A percentile compares a stretch with the other conserved stretches of the same genome.
These are phyloP conservation scores for Tragelaphus strepsiceros DNA, from an alignment of 2,113 vertebrate genomes.

Conservation along the genomic window DNA sequence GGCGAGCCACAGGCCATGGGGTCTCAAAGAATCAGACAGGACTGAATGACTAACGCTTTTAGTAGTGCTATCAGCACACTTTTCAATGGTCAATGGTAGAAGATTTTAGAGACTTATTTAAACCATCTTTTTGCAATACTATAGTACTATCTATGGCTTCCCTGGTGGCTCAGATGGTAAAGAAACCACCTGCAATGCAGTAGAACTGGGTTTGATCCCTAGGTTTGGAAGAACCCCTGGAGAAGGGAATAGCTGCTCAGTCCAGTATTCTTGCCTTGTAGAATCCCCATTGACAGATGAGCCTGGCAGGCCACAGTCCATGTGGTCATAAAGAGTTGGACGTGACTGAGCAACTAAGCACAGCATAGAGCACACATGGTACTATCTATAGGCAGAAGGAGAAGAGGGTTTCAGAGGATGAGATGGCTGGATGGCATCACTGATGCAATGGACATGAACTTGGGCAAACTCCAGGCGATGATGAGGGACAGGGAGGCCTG, in stretches of 20 bases:
- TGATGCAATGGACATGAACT: neutral
- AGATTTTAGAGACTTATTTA: conserved; percentile 35
- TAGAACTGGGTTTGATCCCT: neutral
- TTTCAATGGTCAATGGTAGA: neutral
- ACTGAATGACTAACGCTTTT: neutral
- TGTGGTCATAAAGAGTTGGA: neutral
- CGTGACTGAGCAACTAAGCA: neutral
- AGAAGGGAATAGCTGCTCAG: neutral
- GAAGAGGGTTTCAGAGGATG: neutral
- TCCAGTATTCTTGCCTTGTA: neutral
- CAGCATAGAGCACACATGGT: neutral
- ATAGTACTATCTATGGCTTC: neutral
- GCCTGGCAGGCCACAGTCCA: neutral
- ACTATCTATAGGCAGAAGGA: neutral
- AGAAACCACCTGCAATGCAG: neutral
- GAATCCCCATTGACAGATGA: neutral
- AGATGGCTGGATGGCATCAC: neutral
- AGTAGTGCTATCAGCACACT: neutral
- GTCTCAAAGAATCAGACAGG: neutral
- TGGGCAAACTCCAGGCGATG: neutral
- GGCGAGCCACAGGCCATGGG: neutral
- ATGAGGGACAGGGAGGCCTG: neutral
- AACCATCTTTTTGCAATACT: neutral
- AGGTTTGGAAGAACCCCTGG: neutral
- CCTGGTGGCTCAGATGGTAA: neutral